Evolutionary conservation across 2,113 vertebrate species (phyloP).

Genomic region (Dasypus novemcinctus): DNA sequence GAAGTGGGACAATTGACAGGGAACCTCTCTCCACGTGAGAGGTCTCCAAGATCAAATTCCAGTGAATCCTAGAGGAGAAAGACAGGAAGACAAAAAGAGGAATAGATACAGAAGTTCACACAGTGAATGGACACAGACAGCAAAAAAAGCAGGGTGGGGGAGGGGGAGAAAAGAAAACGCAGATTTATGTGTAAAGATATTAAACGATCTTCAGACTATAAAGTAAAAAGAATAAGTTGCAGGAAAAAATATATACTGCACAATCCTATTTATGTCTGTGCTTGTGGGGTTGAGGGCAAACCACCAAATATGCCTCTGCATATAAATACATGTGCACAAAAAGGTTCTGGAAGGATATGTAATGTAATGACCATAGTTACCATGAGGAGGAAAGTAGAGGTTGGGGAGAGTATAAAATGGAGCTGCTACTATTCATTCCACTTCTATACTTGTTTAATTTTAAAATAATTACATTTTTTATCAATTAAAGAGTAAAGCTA

Average conservation of each 20-base stretch:
- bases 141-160: too few species aligned
- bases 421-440: not conserved
- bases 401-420: not conserved
- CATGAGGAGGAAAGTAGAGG: not conserved
- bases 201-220: not conserved
- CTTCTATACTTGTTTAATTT: not conserved
- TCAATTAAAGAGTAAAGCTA: not conserved
- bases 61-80: too few species aligned
- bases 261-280: not conserved
- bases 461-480: not conserved
- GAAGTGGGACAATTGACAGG: too few species aligned
- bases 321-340: not conserved
- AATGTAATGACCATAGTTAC: not conserved
- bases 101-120: too few species aligned
- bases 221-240: not conserved
- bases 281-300: not conserved
- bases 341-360: not conserved
- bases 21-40: too few species aligned
- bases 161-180: too few species aligned
- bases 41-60: too few species aligned
- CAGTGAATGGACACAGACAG: too few species aligned
- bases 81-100: too few species aligned
- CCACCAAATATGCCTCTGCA: not conserved
- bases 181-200: constrained; percentile 2
- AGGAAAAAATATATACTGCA: not conserved